phyloP scores from a whole-genome alignment of 2,888 invertebrate genomes.

The Didymodactylos carnosus region DNA sequence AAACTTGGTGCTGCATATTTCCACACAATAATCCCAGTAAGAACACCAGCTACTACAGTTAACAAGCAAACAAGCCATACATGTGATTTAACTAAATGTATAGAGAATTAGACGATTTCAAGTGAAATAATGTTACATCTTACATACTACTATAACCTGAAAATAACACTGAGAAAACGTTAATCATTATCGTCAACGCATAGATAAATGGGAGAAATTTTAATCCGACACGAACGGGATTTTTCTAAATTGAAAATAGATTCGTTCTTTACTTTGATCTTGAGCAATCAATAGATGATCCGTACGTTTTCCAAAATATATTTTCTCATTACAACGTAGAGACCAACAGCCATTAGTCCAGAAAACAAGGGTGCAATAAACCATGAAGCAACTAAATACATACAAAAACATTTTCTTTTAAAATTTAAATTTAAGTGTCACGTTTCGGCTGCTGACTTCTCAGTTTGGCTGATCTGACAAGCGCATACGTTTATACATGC shows the following conservation, averaged over 20 bases:
- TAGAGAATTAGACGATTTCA: no score
- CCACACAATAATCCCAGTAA: no score
- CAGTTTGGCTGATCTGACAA: no score
- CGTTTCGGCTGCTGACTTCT: no score
- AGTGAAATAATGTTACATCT: no score
- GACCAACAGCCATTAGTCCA: conserved; percentile 59
- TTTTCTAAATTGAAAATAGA: conserved; percentile 30
- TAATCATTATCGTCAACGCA: conserved; percentile 69
- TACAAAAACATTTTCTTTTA: conserved; percentile 12
- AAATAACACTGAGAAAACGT: conserved; percentile 44
- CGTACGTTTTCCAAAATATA: conserved; percentile 45
- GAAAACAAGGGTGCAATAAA: conserved; percentile 82
- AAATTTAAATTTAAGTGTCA: no score
- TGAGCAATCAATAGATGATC: background rate
- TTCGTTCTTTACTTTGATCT: conserved; percentile 20
- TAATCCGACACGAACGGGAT: conserved; percentile 63
- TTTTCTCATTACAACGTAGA: conserved; percentile 58
- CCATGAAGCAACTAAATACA: conserved; percentile 61
- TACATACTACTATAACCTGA: no score
- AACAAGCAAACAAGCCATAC: no score
- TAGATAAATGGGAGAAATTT: conserved; percentile 71
- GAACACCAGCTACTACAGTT: no score
- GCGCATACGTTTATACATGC: background rate
- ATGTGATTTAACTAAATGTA: no score
- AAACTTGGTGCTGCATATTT: no score